Percentiles rank a stretch among this genome's conserved stretches.
phyloP scores from a whole-genome alignment of 2,888 invertebrate species.

The Mimumesa dahlbomi region DNA sequence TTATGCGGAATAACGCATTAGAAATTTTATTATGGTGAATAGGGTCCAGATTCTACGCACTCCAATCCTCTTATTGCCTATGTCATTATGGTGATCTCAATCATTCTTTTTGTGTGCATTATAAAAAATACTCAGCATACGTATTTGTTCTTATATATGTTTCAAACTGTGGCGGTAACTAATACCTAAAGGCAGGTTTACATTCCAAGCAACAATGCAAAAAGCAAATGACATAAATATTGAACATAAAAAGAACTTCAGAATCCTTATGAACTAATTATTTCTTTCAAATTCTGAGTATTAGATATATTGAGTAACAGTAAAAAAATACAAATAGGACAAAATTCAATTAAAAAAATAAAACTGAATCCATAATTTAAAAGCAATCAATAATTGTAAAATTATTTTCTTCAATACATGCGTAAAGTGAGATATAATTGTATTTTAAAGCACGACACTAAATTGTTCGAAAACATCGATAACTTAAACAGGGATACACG shows the following conservation, averaged over 20 bases:
- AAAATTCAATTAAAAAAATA: too few relatives aligned
- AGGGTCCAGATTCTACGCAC: conserved; percentile 72
- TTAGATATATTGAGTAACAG: neutral
- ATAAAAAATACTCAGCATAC: conserved; percentile 34
- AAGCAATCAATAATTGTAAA: too few relatives aligned
- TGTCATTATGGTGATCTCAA: conserved; percentile 42
- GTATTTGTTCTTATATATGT: conserved; percentile 28
- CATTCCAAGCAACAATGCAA: conserved; percentile 73
- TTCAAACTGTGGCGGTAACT: conserved; percentile 46
- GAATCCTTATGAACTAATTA: conserved; percentile 20
- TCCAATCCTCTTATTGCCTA: conserved; percentile 75
- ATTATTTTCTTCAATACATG: too few relatives aligned
- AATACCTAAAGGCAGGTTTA: conserved; percentile 59
- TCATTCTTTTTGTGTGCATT: conserved; percentile 34
- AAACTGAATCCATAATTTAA: too few relatives aligned
- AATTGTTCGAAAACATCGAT: too few relatives aligned
- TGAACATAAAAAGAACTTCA: conserved; percentile 41
- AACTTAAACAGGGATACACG: too few relatives aligned
- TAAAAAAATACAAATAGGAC: too few relatives aligned
- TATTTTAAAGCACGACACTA: too few relatives aligned
- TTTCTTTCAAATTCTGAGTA: neutral
- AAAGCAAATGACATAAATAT: conserved; percentile 57
- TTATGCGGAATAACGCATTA: conserved; percentile 15
- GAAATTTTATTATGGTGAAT: conserved; percentile 41
- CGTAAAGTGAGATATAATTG: too few relatives aligned